phyloP scores from a whole-genome alignment of 2,797 vertebrate species.

The Channallabes apus region DNA sequence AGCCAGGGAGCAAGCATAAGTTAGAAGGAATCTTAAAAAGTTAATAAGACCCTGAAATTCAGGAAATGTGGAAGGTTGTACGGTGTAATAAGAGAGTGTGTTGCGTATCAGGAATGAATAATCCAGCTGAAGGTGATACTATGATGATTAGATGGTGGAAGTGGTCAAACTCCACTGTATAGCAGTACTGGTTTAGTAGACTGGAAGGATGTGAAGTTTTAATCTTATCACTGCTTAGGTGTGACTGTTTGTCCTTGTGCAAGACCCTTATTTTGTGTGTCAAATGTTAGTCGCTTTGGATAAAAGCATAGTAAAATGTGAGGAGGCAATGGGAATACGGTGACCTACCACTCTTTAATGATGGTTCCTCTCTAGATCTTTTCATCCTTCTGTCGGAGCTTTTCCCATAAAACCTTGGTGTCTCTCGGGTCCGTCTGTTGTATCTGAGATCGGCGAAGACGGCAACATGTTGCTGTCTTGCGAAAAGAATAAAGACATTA shows the following conservation, averaged over 20 bases:
- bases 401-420: neutral
- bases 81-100: neutral
- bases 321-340: neutral
- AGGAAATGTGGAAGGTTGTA: neutral
- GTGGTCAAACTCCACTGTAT: too few relatives aligned
- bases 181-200: too few relatives aligned
- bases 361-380: neutral
- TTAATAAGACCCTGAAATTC: neutral
- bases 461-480: neutral
- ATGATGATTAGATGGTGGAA: neutral
- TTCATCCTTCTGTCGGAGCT: neutral
- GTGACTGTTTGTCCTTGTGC: neutral
- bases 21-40: neutral
- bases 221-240: neutral
- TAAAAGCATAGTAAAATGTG: neutral
- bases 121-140: neutral
- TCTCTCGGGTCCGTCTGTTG: neutral
- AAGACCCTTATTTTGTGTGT: neutral
- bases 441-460: neutral
- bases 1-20: neutral
- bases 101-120: neutral
- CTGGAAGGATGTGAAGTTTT: neutral
- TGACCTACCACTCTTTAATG: neutral
- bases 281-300: neutral
- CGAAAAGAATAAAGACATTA: conserved; percentile 10